Percentiles rank a stretch among this genome's conserved stretches.
Conservation (phyloP, 2,113 vertebrate genomes). For the Cheilinus undulatus region DNA sequence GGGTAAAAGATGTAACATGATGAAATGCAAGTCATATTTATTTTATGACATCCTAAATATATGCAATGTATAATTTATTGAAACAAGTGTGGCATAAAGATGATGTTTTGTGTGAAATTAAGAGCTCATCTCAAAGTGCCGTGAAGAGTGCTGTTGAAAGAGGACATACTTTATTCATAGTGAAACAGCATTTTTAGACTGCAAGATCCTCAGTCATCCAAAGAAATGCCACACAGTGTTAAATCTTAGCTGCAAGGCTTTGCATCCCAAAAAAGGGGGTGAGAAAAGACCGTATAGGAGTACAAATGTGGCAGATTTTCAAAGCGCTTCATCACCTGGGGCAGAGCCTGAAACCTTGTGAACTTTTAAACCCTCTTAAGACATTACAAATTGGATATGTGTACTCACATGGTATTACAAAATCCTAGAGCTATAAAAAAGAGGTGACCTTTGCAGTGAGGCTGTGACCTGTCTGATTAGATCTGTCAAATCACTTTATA, state of each 20-base stretch:
- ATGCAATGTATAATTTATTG: neutral
- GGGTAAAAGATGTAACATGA: too few species aligned
- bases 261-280: too few species aligned
- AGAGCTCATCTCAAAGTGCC: neutral
- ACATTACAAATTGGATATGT: neutral
- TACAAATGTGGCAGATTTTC: neutral
- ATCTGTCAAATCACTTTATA: too few species aligned
- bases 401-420: constrained; percentile 3
- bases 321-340: neutral
- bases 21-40: neutral
- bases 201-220: neutral
- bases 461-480: neutral
- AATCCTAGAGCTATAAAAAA: neutral
- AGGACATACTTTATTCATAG: neutral
- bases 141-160: neutral
- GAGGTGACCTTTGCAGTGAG: neutral
- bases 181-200: neutral
- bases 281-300: too few species aligned
- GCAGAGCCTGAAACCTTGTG: neutral
- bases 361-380: neutral
- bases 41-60: neutral
- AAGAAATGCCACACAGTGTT: neutral
- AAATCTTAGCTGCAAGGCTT: neutral
- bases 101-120: neutral
- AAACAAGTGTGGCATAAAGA: neutral